Evolutionary conservation across 1,140 invertebrate genomes (phyloP), one percentile per base, ranked within the genome.

Genomic region (Panagrolaimus sp.): DNA sequence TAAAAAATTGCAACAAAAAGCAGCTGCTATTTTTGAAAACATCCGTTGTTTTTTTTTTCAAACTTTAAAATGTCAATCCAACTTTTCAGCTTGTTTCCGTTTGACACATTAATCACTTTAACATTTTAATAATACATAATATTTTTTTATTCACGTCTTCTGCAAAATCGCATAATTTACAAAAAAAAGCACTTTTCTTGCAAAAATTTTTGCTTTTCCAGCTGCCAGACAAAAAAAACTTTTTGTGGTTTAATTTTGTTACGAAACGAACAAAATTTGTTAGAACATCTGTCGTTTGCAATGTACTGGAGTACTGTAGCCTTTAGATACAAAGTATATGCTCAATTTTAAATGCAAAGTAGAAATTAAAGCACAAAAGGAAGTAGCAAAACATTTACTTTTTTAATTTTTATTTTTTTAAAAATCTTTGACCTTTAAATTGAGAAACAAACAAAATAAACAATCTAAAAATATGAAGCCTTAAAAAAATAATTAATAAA

Each of bases 381-480:
- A 63, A 20, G 65, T 27, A 27, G n/a, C 46, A 25, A 44, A 23
- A 5, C 16, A n/a, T n/a, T n/a, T n/a, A n/a, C n/a, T n/a, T n/a
- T n/a, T 44, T 66, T n/a, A 5, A 20, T 23, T 44, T 38, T 38
- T 38, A 38, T 4, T 2, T 7, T 38, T 38, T 38, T 4, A 38
- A 16, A 65, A 16, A 20, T 65, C 25, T 65, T 31, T 31, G 38
- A 31, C 46, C 27, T 44, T 67, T n/a, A 9, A 63, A 27, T 66
- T 51, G 66, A n/a, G 66, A 67, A 62, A 67, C 20, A 67, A 67
- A n/a, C 14, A 27, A 25, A 14, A 53, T 14, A 44, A 51, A 16
- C 4, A 38, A 27, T 23, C 1, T 61, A 45, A 5, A 13, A 46
- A 25, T 48, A 25, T 5, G 65, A 69, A 66, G 4, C 42, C 42